Evolutionary conservation across 1,140 invertebrate species (phyloP).

Genomic region (Lucilia cuprina): DNA sequence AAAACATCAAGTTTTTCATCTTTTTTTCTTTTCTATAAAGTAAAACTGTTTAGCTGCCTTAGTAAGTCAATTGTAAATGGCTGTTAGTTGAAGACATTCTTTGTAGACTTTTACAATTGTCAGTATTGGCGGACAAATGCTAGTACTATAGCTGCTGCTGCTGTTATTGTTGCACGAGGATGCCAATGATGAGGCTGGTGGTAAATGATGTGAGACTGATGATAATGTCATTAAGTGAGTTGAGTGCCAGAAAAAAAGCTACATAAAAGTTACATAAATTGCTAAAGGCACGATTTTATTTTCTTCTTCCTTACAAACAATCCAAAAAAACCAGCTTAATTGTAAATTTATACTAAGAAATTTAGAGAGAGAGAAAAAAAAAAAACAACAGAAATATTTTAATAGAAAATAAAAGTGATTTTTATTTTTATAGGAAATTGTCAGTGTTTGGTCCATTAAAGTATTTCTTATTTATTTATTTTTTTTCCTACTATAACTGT

Average conservation of each 20-base stretch:
- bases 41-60: background rate
- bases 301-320: background rate
- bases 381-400: background rate
- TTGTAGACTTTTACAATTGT: background rate
- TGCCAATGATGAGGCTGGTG: constrained; percentile 7
- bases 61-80: background rate
- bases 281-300: constrained; percentile 20
- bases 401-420: constrained; percentile 27
- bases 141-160: too few relatives aligned
- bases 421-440: constrained; percentile 20
- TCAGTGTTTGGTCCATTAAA: background rate
- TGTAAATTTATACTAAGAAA: too few relatives aligned
- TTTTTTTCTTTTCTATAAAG: background rate
- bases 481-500: background rate
- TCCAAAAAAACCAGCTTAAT: background rate
- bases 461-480: too few relatives aligned
- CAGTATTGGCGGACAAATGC: background rate
- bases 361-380: too few relatives aligned
- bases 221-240: constrained; percentile 27
- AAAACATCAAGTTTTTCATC: background rate
- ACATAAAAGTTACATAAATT: constrained; percentile 26
- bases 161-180: constrained; percentile 8
- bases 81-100: background rate
- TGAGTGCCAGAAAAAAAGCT: background rate
- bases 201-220: constrained; percentile 33